Percentiles rank a stretch among this genome's conserved stretches.
Evolutionary conservation across 37 sponge, comb jelly and placozoan species (phyloP).

Genomic region (Cliona cf. orientalis): DNA sequence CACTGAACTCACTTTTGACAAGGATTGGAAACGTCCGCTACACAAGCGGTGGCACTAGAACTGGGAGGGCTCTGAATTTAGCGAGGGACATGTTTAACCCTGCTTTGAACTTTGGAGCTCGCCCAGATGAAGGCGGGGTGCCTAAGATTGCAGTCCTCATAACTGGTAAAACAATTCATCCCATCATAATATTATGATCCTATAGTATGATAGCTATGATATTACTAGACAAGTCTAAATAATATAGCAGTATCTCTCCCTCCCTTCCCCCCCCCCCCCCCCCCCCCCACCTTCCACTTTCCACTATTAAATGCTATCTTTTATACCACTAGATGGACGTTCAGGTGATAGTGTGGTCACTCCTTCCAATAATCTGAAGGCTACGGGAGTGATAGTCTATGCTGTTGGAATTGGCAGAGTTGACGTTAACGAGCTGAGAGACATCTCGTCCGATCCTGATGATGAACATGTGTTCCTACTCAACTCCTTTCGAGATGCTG

Average conservation of each 20-base stretch:
- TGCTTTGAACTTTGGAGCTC: constrained; percentile 54
- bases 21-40: constrained; percentile 21
- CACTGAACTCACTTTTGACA: constrained; percentile 4
- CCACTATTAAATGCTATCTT: no score
- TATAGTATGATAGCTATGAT: no score
- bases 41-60: constrained; percentile 68
- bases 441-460: constrained; percentile 77
- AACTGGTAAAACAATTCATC: constrained; percentile 75
- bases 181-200: no score
- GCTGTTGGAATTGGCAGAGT: constrained; percentile 60
- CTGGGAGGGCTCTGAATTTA: constrained; percentile 45
- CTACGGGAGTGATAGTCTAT: constrained; percentile 65
- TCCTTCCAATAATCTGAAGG: no score
- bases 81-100: constrained; percentile 50
- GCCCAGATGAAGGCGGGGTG: constrained; percentile 70
- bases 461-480: constrained; percentile 74
- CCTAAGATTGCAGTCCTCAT: constrained; percentile 83
- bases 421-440: constrained; percentile 57
- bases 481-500: constrained; percentile 61
- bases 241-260: no score
- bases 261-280: no score
- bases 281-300: no score
- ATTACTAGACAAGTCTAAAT: no score
- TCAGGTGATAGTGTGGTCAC: no score
- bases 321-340: no score